Percentiles rank a stretch among this genome's conserved stretches.
Conservation (phyloP, 1,140 invertebrate genomes). For the Macrobrachium nipponense region DNA sequence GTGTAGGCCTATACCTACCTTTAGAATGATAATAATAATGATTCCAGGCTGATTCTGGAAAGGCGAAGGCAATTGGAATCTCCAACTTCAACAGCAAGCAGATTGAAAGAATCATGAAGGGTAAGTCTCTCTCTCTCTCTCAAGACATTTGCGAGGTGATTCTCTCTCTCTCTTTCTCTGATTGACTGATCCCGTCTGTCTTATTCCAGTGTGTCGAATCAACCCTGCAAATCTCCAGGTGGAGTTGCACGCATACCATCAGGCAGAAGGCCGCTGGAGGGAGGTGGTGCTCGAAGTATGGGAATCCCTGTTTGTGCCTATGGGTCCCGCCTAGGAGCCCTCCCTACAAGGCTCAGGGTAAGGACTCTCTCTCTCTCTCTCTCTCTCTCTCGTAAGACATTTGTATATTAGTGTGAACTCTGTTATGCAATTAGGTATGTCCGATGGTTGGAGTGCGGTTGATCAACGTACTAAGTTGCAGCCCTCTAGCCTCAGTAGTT, state of each 20-base stretch:
- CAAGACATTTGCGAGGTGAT: no score
- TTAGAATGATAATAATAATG: no score
- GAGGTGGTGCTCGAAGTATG: neutral
- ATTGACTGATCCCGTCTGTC: neutral
- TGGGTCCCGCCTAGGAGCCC: neutral
- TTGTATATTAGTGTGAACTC: no score
- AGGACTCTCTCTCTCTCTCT: neutral
- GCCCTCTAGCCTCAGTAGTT: no score
- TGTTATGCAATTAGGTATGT: no score
- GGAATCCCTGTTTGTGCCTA: constrained; percentile 8
- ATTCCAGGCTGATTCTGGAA: no score
- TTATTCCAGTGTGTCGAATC: constrained; percentile 16
- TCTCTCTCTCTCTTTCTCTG: neutral
- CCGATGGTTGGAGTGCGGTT: no score
- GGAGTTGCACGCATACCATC: constrained; percentile 41
- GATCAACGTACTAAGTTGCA: no score
- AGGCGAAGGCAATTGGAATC: neutral
- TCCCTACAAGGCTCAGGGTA: neutral
- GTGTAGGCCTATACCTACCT: neutral
- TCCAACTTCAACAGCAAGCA: neutral
- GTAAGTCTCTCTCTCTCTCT: neutral
- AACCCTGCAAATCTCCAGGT: constrained; percentile 39
- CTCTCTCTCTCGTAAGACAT: neutral
- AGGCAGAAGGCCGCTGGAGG: constrained; percentile 8
- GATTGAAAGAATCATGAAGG: neutral